Conservation (phyloP, 2,888 invertebrate species). For the Rotaria socialis region DNA sequence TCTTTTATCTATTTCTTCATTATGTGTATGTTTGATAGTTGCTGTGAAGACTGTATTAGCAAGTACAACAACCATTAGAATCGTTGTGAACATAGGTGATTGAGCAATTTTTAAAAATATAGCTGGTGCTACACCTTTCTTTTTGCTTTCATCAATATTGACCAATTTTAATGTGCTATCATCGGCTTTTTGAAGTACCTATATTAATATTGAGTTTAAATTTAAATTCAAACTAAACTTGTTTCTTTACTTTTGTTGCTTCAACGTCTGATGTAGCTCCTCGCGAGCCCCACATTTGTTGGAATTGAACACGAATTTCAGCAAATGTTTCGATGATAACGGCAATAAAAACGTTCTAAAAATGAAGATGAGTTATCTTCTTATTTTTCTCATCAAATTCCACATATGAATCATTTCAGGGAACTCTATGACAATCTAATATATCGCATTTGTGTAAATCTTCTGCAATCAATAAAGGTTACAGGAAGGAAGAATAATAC, state of each 20-base stretch:
- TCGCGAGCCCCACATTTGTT: slow-evolving; percentile 98
- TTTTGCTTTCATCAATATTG: slow-evolving; percentile 90
- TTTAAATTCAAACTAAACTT: not conserved
- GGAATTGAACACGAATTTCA: slow-evolving; percentile 84
- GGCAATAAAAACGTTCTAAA: slow-evolving; percentile 92
- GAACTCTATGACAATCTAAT: too few species aligned
- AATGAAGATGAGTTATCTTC: slow-evolving; percentile 39
- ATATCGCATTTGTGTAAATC: too few species aligned
- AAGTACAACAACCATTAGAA: slow-evolving; percentile 87
- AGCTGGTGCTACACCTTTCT: slow-evolving; percentile 64
- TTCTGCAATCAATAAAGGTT: too few species aligned
- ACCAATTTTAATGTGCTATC: slow-evolving; percentile 84
- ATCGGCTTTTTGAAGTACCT: slow-evolving; percentile 78
- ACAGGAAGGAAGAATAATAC: too few species aligned
- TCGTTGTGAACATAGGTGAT: slow-evolving; percentile 82
- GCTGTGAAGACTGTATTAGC: slow-evolving; percentile 93
- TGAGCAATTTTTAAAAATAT: slow-evolving; percentile 64
- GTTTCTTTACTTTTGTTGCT: slow-evolving; percentile 36
- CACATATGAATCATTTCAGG: too few species aligned
- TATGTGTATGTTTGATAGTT: slow-evolving; percentile 87
- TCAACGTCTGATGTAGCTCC: slow-evolving; percentile 39
- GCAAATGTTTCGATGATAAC: slow-evolving; percentile 78
- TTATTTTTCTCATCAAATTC: not conserved
- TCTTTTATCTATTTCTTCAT: slow-evolving; percentile 63
- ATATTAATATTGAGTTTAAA: slow-evolving; percentile 35